Conservation (phyloP, 2,113 vertebrate species). For the Urocynchramus pylzowi region DNA sequence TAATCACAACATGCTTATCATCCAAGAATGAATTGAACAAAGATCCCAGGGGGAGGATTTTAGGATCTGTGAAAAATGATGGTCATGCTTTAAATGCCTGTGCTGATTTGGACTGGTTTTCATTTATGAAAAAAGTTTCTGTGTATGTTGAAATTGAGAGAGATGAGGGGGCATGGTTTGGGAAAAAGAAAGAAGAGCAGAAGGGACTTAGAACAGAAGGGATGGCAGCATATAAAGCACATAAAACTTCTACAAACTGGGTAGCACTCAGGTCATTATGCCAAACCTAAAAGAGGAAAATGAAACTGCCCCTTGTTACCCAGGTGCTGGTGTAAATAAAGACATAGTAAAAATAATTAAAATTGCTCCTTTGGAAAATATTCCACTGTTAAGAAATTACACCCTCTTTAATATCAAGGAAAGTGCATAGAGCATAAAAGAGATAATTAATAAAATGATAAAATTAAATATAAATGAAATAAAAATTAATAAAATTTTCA, state of each 20-base stretch:
- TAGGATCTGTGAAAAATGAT: background rate
- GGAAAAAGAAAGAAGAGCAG: background rate
- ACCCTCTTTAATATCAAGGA: background rate
- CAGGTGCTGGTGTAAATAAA: background rate
- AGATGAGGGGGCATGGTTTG: background rate
- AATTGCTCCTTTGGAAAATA: background rate
- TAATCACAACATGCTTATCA: background rate
- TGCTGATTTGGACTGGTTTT: background rate
- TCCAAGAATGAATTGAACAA: background rate
- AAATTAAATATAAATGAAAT: no score
- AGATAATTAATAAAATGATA: background rate
- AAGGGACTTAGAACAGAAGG: background rate
- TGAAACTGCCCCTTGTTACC: background rate
- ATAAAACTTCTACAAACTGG: background rate
- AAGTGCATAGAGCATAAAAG: accelerated
- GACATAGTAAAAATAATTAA: background rate
- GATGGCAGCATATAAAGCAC: background rate
- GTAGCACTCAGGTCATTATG: background rate
- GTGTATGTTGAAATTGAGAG: background rate
- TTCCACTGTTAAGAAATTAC: background rate
- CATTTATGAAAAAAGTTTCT: background rate
- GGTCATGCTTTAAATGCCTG: background rate
- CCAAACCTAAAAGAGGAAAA: background rate
- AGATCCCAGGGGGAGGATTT: background rate
- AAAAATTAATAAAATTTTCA: background rate